Evolutionary conservation across 53 echinoderm and acorn worm genomes (phyloP).

Genomic region (Echinometra lucunter): DNA sequence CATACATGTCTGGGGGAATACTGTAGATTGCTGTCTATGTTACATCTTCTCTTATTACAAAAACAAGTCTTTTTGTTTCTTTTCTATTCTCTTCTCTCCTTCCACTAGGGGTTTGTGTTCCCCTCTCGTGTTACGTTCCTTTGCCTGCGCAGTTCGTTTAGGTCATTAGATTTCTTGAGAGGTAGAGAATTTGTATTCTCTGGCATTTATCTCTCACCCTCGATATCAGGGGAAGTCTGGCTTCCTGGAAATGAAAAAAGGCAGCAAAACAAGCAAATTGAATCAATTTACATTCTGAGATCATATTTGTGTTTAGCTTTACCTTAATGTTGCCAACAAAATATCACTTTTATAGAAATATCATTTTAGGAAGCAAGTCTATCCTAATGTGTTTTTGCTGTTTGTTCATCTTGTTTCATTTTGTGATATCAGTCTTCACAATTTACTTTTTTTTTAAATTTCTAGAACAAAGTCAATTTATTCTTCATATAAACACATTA

Average conservation of each 20-base stretch:
- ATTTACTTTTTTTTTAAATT: neutral
- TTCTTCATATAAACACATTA: no score
- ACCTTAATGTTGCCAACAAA: neutral
- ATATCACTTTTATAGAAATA: no score
- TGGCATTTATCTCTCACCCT: neutral
- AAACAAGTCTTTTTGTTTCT: neutral
- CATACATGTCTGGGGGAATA: no score
- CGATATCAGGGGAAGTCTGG: slow-evolving; percentile 7
- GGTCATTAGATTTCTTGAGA: slow-evolving; percentile 9
- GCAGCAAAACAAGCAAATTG: neutral
- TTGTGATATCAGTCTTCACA: neutral
- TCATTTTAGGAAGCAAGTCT: neutral
- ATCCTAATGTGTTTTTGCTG: no score
- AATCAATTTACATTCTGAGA: neutral
- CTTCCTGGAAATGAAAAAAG: neutral
- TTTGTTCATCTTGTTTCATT: neutral
- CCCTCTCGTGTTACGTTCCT: neutral
- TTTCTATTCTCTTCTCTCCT: neutral
- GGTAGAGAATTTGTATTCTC: neutral
- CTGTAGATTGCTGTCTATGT: neutral
- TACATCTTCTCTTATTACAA: neutral
- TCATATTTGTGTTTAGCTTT: neutral
- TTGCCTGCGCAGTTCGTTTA: neutral
- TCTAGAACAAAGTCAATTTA: neutral
- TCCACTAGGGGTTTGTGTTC: neutral